Evolutionary conservation across 2,888 invertebrate genomes (phyloP).

Genomic region (Scotopteryx bipunctaria): DNA sequence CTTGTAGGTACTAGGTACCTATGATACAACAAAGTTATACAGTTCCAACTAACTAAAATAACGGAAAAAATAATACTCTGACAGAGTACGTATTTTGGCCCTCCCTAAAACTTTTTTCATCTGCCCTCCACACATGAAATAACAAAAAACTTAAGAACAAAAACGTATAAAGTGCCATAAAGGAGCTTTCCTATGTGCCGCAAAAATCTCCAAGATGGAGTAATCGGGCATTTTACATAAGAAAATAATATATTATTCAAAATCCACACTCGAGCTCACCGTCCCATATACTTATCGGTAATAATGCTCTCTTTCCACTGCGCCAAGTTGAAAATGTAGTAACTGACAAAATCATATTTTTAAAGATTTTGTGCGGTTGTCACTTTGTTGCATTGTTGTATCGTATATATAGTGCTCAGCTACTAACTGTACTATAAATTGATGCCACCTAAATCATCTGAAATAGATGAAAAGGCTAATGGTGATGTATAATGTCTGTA

Average conservation of each 20-base stretch:
- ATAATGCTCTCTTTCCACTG: conserved; percentile 68
- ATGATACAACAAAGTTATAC: too few relatives aligned
- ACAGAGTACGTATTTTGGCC: background rate
- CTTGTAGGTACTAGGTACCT: too few relatives aligned
- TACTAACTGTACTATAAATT: too few relatives aligned
- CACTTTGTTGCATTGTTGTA: background rate
- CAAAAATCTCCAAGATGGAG: conserved; percentile 77
- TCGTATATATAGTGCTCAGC: background rate
- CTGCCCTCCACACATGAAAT: conserved; percentile 46
- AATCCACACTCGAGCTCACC: conserved; percentile 72
- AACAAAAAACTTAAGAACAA: conserved; percentile 70
- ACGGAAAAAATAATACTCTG: background rate
- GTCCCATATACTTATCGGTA: conserved; percentile 78
- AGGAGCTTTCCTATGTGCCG: conserved; percentile 72
- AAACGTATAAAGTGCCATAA: conserved; percentile 78
- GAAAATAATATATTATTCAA: conserved; percentile 84
- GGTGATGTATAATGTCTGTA: too few relatives aligned
- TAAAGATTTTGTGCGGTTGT: background rate
- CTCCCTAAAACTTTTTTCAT: conserved; percentile 27
- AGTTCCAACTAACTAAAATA: background rate
- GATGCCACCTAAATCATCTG: too few relatives aligned
- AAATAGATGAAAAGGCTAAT: too few relatives aligned
- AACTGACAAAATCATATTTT: conserved; percentile 20
- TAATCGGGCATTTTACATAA: conserved; percentile 83
- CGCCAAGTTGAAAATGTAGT: conserved; percentile 31